phyloP scores from a whole-genome alignment of 2,113 vertebrate species.

The Xyliphius kryptos region DNA sequence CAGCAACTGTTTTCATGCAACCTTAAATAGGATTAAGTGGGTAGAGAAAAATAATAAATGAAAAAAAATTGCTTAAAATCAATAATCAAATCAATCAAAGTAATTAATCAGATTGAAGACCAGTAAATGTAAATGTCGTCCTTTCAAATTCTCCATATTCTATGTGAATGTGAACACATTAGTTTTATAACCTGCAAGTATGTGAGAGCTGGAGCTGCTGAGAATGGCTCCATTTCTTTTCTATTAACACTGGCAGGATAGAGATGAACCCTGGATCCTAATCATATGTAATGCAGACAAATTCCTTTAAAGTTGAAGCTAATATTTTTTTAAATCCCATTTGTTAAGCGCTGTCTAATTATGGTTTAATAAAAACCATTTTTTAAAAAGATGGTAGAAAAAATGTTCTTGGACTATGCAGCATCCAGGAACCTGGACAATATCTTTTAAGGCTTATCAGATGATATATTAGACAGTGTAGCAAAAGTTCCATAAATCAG shows the following conservation, averaged over 20 bases:
- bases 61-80: too few species aligned
- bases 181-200: slow-evolving; percentile 16
- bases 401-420: slow-evolving; percentile 28
- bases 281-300: slow-evolving; percentile 48
- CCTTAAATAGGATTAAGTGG: too few species aligned
- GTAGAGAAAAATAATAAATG: too few species aligned
- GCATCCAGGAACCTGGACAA: slow-evolving; percentile 43
- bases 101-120: too few species aligned
- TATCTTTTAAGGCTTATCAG: slow-evolving; percentile 48
- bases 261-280: slow-evolving; percentile 37
- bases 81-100: too few species aligned
- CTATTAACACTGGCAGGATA: slow-evolving; percentile 26
- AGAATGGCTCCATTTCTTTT: too few species aligned
- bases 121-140: too few species aligned
- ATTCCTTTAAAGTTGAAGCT: slow-evolving; percentile 45
- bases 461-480: slow-evolving; percentile 43
- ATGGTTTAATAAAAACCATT: slow-evolving; percentile 49
- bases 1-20: too few species aligned
- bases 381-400: slow-evolving; percentile 33
- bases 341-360: slow-evolving; percentile 46
- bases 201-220: slow-evolving; percentile 12
- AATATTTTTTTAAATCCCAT: slow-evolving; percentile 44
- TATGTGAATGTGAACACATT: too few species aligned
- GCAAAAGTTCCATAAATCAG: slow-evolving; percentile 44
- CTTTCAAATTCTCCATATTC: too few species aligned